Percentiles rank a stretch among this genome's conserved stretches.
phyloP scores from a whole-genome alignment of 2,888 invertebrate species.

The Plebejus melissa region DNA sequence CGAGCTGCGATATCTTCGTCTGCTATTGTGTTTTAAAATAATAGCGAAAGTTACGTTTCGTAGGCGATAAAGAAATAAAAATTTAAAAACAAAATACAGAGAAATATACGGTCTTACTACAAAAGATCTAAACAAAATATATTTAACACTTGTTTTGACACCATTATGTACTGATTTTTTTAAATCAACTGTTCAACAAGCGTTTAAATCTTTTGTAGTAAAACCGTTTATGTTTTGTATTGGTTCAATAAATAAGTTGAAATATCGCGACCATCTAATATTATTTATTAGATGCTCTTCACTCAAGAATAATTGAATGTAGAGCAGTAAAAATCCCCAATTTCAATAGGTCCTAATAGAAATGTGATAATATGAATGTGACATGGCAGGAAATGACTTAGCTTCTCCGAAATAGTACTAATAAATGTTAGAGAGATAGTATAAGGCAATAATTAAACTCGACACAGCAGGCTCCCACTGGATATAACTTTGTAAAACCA shows the following conservation, averaged over 20 bases:
- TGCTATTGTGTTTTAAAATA: conserved; percentile 1
- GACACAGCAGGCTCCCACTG: conserved; percentile 27
- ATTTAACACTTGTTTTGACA: too few species aligned
- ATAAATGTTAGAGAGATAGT: conserved; percentile 9
- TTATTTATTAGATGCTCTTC: background rate
- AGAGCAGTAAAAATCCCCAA: background rate
- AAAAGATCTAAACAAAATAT: too few species aligned
- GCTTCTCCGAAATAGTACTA: conserved; percentile 1
- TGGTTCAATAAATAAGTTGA: background rate
- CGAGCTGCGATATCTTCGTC: conserved; percentile 9
- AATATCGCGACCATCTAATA: background rate
- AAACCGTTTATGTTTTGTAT: background rate
- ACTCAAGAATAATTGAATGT: background rate
- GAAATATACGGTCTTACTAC: too few species aligned
- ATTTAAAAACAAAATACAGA: background rate
- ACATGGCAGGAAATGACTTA: background rate
- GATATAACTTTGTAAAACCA: conserved; percentile 31
- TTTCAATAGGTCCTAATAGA: background rate
- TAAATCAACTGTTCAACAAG: too few species aligned
- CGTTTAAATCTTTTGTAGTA: too few species aligned
- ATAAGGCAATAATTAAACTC: conserved; percentile 29
- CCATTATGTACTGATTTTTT: too few species aligned
- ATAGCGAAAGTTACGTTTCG: background rate
- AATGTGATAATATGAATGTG: background rate
- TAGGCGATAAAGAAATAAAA: background rate